Evolutionary conservation across 2,888 invertebrate genomes (phyloP).

Genomic region (Aleiodes testaceus): DNA sequence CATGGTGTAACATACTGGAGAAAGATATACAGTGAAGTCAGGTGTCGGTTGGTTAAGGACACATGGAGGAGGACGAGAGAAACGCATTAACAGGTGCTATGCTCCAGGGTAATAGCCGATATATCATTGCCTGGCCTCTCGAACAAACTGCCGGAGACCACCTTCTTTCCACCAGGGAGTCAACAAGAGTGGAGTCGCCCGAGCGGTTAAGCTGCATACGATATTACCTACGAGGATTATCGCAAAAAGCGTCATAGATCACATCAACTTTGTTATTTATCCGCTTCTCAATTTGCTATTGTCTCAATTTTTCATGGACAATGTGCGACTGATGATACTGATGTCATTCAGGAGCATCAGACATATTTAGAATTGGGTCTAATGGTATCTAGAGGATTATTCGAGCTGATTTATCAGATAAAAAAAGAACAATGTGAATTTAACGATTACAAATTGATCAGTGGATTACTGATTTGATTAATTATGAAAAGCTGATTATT

Average conservation of each 20-base stretch:
- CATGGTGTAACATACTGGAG: not conserved
- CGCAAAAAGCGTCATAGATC: slow-evolving; percentile 41
- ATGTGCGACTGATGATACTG: too few relatives aligned
- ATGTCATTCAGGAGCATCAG: too few relatives aligned
- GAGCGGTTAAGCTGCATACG: slow-evolving; percentile 30
- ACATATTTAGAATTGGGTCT: too few relatives aligned
- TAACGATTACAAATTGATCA: slow-evolving; percentile 2
- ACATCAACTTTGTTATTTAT: slow-evolving; percentile 28
- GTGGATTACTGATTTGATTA: slow-evolving; percentile 55
- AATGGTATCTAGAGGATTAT: not conserved
- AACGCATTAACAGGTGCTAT: slow-evolving; percentile 68
- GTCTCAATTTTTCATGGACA: slow-evolving; percentile 3
- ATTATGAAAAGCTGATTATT: slow-evolving; percentile 70
- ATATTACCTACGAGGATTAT: slow-evolving; percentile 16
- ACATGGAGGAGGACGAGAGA: slow-evolving; percentile 55
- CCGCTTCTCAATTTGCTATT: not conserved
- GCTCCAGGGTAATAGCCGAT: slow-evolving; percentile 65
- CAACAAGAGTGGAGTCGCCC: slow-evolving; percentile 46
- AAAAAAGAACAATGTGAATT: not conserved
- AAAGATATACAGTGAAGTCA: slow-evolving; percentile 55
- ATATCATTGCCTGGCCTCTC: slow-evolving; percentile 60
- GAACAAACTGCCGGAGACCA: slow-evolving; percentile 38
- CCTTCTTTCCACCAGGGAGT: slow-evolving; percentile 49
- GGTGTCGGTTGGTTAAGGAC: slow-evolving; percentile 59
- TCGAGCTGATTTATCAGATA: not conserved